Percentiles rank a stretch among this genome's conserved stretches.
These are phyloP conservation scores for cattle (Bos taurus) DNA, from an alignment of 2,113 vertebrate genomes.

Conservation along the genomic window DNA sequence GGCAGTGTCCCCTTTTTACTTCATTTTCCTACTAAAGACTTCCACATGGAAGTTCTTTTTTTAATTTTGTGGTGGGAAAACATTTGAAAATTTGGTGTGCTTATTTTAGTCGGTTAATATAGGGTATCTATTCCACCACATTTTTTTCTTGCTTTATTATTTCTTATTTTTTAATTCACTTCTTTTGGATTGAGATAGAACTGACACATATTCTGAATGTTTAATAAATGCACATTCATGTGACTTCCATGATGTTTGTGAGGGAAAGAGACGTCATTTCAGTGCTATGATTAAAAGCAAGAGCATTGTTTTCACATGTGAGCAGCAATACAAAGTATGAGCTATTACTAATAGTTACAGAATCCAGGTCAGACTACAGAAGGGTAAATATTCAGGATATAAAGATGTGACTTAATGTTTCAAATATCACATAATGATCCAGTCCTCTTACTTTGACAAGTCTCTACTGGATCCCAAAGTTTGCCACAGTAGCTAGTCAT, in stretches of 20 bases:
- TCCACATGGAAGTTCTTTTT: not conserved
- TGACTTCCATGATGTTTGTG: not conserved
- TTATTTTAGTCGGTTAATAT: not conserved
- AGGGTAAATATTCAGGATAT: not conserved
- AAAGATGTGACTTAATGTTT: not conserved
- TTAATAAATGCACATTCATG: not conserved
- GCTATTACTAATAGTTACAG: not conserved
- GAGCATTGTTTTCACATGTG: not conserved
- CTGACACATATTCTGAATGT: not conserved
- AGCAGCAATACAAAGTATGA: not conserved
- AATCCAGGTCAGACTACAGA: not conserved
- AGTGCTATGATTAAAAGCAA: not conserved
- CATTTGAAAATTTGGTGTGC: not conserved
- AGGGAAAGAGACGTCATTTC: not conserved
- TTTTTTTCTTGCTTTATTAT: not conserved
- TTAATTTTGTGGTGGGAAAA: not conserved
- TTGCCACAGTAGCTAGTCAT: not conserved
- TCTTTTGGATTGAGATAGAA: not conserved
- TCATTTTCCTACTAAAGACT: not conserved
- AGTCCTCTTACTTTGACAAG: not conserved
- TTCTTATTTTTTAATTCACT: not conserved
- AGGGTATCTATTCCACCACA: not conserved
- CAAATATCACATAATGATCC: not conserved
- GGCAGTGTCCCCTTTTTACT: not conserved
- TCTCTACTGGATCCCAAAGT: not conserved